phyloP scores from a whole-genome alignment of 2,113 vertebrate species.

The Raja brachyura region DNA sequence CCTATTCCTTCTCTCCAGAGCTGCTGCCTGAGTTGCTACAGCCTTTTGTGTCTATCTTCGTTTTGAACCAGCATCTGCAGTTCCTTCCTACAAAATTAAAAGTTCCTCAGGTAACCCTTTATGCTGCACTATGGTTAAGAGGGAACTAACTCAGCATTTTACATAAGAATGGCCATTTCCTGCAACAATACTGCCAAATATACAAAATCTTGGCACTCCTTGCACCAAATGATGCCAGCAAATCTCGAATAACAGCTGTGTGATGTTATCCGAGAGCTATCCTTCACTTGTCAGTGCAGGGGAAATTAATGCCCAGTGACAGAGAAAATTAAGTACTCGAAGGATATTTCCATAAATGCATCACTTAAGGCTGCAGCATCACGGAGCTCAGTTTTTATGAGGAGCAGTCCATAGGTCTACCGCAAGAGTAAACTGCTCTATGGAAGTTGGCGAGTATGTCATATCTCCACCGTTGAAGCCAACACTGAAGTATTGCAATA shows the following conservation, averaged over 20 bases:
- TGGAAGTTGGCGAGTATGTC: background rate
- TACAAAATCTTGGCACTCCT: background rate
- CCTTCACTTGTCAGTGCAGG: background rate
- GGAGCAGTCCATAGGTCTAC: background rate
- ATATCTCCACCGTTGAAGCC: background rate
- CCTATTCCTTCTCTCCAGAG: too few relatives aligned
- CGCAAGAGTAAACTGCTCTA: background rate
- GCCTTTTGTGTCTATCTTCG: too few relatives aligned
- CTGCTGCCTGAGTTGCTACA: too few relatives aligned
- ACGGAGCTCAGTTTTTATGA: background rate
- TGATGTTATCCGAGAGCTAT: background rate
- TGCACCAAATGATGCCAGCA: background rate
- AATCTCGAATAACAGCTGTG: background rate
- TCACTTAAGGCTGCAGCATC: background rate
- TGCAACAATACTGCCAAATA: background rate
- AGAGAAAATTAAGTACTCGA: background rate
- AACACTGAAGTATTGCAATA: background rate
- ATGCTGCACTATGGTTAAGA: background rate
- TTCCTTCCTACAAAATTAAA: too few relatives aligned
- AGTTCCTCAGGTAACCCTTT: background rate
- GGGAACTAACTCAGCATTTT: background rate
- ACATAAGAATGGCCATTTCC: background rate
- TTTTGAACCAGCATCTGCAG: too few relatives aligned
- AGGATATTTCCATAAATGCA: background rate
- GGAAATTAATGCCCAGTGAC: background rate